Evolutionary conservation across 2,113 vertebrate genomes (phyloP).

Genomic region (Tupaia chinensis): DNA sequence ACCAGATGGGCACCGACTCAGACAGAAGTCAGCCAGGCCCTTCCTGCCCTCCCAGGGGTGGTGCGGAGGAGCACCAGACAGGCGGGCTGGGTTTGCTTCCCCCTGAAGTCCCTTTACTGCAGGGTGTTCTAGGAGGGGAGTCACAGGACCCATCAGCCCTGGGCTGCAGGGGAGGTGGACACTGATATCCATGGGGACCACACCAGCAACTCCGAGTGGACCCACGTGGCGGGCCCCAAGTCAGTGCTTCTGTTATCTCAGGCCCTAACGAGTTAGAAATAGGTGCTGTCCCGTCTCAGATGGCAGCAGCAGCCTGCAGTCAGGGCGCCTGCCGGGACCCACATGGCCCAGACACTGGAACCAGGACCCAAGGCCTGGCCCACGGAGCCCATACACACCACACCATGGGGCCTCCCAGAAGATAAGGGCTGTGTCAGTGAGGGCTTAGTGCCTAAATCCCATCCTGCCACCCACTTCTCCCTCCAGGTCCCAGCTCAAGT

Average conservation of each 20-base stretch:
- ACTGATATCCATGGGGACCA: fast-evolving
- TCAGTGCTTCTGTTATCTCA: background rate
- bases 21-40: background rate
- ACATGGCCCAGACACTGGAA: fast-evolving
- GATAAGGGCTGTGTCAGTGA: background rate
- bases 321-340: background rate
- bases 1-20: fast-evolving
- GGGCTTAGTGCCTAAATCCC: background rate
- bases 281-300: background rate
- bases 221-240: fast-evolving
- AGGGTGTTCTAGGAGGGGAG: background rate
- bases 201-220: fast-evolving
- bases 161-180: background rate
- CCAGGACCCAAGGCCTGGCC: background rate
- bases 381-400: background rate
- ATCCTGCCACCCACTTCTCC: background rate
- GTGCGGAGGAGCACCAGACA: background rate
- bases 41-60: no score
- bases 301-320: background rate
- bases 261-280: background rate
- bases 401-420: fast-evolving
- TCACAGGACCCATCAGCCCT: background rate
- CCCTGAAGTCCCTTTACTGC: background rate
- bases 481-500: background rate
- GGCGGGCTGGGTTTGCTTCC: no score